A percentile compares a stretch with the other conserved stretches of the same genome.
Conservation (phyloP, 2,113 vertebrate genomes). For the Egretta garzetta region DNA sequence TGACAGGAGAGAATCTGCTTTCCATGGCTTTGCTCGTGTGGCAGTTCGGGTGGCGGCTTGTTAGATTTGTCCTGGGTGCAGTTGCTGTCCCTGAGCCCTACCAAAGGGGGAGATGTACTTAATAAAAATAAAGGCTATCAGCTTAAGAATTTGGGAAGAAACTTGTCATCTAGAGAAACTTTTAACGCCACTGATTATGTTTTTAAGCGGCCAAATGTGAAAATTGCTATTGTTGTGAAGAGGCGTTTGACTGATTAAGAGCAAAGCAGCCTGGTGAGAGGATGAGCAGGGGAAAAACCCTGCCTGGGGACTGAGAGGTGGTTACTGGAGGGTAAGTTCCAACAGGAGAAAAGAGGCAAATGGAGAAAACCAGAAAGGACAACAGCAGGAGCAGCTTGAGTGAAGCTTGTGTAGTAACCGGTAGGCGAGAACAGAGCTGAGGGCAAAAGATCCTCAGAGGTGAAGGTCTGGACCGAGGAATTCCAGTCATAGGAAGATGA, state of each 20-base stretch:
- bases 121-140: not conserved
- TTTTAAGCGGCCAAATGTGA: not conserved
- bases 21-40: not conserved
- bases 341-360: not conserved
- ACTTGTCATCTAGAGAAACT: not conserved
- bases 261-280: not conserved
- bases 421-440: not conserved
- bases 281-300: not conserved
- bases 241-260: not conserved
- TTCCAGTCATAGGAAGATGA: not conserved
- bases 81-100: not conserved
- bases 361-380: not conserved
- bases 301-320: not conserved
- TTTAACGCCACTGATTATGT: accelerated
- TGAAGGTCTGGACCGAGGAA: not conserved
- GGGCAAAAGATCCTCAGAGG: not conserved
- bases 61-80: not conserved
- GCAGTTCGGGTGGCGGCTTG: not conserved
- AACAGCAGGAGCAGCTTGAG: not conserved
- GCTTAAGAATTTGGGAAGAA: not conserved
- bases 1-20: not conserved
- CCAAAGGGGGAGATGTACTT: not conserved
- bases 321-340: not conserved
- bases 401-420: not conserved
- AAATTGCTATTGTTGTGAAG: not conserved